Percentiles rank a stretch among this genome's conserved stretches.
phyloP scores from a whole-genome alignment of 2,113 vertebrate genomes.

The Pampusana beccarii region DNA sequence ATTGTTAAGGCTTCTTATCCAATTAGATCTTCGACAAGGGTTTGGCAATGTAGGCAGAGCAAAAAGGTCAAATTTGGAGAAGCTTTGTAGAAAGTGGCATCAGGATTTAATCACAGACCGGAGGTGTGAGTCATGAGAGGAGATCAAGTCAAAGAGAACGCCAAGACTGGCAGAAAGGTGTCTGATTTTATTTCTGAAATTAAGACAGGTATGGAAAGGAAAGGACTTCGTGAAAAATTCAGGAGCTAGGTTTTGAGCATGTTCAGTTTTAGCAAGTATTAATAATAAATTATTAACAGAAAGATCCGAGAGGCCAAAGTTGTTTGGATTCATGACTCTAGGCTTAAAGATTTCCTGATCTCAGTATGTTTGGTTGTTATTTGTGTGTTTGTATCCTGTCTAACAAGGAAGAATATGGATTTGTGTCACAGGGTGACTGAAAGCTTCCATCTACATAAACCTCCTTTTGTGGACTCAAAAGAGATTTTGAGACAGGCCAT shows the following conservation, averaged over 20 bases:
- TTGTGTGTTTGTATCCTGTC: neutral
- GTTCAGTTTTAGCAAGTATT: neutral
- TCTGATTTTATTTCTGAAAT: constrained; percentile 30
- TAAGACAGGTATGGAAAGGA: neutral
- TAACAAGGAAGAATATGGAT: neutral
- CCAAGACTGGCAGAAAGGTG: neutral
- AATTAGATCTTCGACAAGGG: neutral
- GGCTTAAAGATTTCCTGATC: neutral
- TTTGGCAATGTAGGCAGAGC: neutral
- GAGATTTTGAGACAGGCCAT: neutral
- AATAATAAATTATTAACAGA: constrained; percentile 21
- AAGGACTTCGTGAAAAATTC: constrained; percentile 19
- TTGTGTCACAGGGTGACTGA: neutral
- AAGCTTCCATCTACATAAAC: neutral
- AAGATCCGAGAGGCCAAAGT: neutral
- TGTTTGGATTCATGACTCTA: neutral
- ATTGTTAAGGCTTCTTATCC: neutral
- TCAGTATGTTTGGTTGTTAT: neutral
- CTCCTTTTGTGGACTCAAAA: neutral
- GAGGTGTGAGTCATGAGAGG: constrained; percentile 38
- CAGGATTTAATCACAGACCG: constrained; percentile 27
- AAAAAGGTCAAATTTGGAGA: constrained; percentile 42
- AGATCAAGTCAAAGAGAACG: constrained; percentile 2
- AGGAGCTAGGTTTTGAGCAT: neutral
- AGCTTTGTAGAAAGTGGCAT: neutral